These are phyloP conservation scores for Cerceris ruficornis DNA, from an alignment of 2,888 invertebrate genomes.

Conservation along the genomic window DNA sequence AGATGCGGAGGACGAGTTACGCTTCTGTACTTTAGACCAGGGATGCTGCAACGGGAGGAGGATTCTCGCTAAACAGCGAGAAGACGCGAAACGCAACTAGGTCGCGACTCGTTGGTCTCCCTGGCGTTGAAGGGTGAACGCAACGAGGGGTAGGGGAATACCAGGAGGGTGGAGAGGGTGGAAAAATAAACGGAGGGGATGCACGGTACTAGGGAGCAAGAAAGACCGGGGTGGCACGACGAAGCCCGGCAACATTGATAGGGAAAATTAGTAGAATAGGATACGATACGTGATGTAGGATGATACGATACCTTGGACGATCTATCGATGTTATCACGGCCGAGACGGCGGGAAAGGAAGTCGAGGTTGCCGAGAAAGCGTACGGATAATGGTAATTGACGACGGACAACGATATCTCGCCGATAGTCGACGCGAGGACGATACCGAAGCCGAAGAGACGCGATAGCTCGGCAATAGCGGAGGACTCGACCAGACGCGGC, in stretches of 20 bases:
- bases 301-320: slow-evolving; percentile 47
- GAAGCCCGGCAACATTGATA: slow-evolving; percentile 2
- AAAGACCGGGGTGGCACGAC: slow-evolving; percentile 37
- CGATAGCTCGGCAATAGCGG: slow-evolving; percentile 30
- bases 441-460: neutral
- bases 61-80: slow-evolving; percentile 56
- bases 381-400: slow-evolving; percentile 8
- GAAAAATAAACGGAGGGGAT: neutral
- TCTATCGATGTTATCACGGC: neutral
- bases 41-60: slow-evolving; percentile 18
- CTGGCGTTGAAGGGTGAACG: slow-evolving; percentile 23
- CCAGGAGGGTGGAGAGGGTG: slow-evolving; percentile 8
- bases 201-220: neutral
- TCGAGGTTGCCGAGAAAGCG: neutral
- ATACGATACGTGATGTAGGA: neutral
- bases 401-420: neutral
- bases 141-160: slow-evolving; percentile 23
- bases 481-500: slow-evolving; percentile 37
- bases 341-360: neutral
- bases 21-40: slow-evolving; percentile 3
- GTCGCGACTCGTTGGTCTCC: slow-evolving; percentile 61
- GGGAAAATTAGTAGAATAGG: neutral
- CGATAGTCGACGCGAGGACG: slow-evolving; percentile 24
- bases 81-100: slow-evolving; percentile 72
- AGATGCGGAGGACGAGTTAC: slow-evolving; percentile 16